A percentile compares a stretch with the other conserved stretches of the same genome.
Evolutionary conservation across 1,140 invertebrate genomes (phyloP).

Genomic region (Lepidostoma basale): DNA sequence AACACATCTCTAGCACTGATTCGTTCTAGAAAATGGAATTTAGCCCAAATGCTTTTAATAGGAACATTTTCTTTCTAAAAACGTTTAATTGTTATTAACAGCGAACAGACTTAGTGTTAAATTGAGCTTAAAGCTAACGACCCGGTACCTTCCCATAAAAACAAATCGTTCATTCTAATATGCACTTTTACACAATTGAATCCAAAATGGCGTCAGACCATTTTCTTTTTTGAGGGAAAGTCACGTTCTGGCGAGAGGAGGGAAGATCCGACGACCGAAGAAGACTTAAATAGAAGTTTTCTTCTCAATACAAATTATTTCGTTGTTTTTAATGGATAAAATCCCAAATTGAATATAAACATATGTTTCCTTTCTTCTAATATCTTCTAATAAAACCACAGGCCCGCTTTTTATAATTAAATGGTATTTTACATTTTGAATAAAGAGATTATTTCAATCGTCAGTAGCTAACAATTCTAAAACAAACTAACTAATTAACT

Average conservation of each 20-base stretch:
- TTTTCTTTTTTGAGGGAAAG: conserved; percentile 1
- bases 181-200: conserved; percentile 27
- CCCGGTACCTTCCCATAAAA: conserved; percentile 12
- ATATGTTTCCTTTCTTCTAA: no score
- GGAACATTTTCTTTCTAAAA: background rate
- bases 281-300: conserved; percentile 16
- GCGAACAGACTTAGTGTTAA: background rate
- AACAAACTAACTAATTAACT: no score
- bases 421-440: no score
- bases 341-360: no score
- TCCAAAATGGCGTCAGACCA: conserved; percentile 5
- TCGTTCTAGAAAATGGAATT: no score
- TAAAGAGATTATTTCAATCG: no score
- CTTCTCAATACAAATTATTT: conserved; percentile 26
- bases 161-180: conserved; percentile 23
- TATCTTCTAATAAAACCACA: no score
- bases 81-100: conserved; percentile 2
- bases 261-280: background rate
- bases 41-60: no score
- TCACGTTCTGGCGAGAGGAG: conserved; percentile 10
- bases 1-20: no score
- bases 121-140: conserved; percentile 1
- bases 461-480: no score
- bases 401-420: no score
- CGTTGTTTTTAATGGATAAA: conserved; percentile 25